Evolutionary conservation across 2,113 vertebrate species (phyloP), one percentile per base, ranked within the genome.

Genomic region (Phasianus colchicus): DNA sequence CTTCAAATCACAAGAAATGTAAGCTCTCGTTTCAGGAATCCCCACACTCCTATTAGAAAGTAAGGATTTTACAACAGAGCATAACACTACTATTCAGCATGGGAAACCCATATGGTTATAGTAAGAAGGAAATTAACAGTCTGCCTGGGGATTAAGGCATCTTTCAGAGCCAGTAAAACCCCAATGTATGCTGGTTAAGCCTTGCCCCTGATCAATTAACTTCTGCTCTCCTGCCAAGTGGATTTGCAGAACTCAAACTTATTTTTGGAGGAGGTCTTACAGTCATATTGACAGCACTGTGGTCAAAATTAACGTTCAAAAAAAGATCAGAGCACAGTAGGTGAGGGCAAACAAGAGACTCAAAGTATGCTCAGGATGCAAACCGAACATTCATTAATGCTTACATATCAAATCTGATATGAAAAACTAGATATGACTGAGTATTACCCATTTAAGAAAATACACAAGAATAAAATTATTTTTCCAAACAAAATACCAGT

Each of bases 41-140:
- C 64, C 88, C 27, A 4, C 3, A 65, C 67, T 90, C 67, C 85
- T n/a, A 11, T 81, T 65, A 77, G 55, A 50, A 32, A 40, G 38
- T 9, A 69, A 89, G 79, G 50, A 63, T 78, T 92, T 77, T 67
- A 40, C 54, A 91, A 42, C 75, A 63, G 43, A 72, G 36, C 30
- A 4, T n/a, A 71, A 66, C 38, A 20, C 40, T 34, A 30, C 32
- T 32, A 29, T 22, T 43, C 63, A 88, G 60, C 75, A 29, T 13
- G 40, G 75, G 66, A 89, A 88, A 86, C 73, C 69, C 66, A 65
- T 9, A 36, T 25, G 47, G 71, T 30, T 76, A n/a, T 42, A 66
- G 52, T 42, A 57, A 47, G 76, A 34, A 88, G 75, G 72, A 88
- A 92, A 75, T 90, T 69, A 93, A 94, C 45, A 84, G 82, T 22